Percentiles rank a stretch among this genome's conserved stretches.
phyloP scores from a whole-genome alignment of 2,888 invertebrate species.

The Lamellibrachia columna region DNA sequence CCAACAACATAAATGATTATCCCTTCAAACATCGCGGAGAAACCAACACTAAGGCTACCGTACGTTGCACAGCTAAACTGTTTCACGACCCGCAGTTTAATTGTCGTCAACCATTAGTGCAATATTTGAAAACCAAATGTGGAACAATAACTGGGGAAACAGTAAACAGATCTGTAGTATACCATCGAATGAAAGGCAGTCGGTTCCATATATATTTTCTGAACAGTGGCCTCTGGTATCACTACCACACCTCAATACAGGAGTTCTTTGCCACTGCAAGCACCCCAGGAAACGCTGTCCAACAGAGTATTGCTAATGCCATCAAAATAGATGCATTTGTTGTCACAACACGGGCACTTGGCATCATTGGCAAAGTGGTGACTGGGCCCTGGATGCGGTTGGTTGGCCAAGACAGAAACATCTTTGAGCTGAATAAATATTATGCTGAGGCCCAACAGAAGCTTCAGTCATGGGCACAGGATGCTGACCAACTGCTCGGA shows the following conservation, averaged over 20 bases:
- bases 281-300: background rate
- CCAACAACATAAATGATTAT: background rate
- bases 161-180: background rate
- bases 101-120: background rate
- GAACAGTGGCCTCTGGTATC: background rate
- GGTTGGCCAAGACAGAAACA: background rate
- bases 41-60: background rate
- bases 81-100: background rate
- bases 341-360: background rate
- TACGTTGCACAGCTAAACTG: background rate
- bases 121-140: background rate
- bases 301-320: background rate
- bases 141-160: too few relatives aligned
- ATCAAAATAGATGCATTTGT: background rate
- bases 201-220: conserved; percentile 19
- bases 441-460: too few relatives aligned
- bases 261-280: background rate
- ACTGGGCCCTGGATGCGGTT: too few relatives aligned
- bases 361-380: too few relatives aligned
- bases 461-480: too few relatives aligned
- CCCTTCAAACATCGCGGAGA: conserved; percentile 16
- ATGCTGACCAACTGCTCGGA: conserved; percentile 13
- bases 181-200: background rate
- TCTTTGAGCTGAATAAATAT: background rate
- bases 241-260: background rate